These are phyloP conservation scores for Ctenodactylus gundi DNA, from an alignment of 2,113 vertebrate genomes.

Conservation along the genomic window DNA sequence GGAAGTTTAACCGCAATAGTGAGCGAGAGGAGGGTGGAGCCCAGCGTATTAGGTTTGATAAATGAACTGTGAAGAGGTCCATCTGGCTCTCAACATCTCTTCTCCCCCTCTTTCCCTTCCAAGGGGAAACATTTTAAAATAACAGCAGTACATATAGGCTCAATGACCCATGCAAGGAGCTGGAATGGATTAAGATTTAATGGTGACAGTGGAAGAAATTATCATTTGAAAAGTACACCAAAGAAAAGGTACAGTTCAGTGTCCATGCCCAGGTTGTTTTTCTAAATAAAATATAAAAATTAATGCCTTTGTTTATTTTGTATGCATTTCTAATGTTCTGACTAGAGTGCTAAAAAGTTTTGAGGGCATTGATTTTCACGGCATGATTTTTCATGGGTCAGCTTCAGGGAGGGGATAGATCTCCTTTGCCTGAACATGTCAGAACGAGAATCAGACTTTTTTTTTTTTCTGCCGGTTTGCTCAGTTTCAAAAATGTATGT, in stretches of 20 bases:
- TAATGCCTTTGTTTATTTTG: slow-evolving; percentile 16
- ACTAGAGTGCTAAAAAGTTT: neutral
- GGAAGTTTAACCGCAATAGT: slow-evolving; percentile 95
- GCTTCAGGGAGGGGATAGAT: neutral
- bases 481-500: neutral
- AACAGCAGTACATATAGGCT: slow-evolving; percentile 88
- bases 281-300: slow-evolving; percentile 46
- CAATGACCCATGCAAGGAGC: slow-evolving; percentile 87
- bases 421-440: neutral
- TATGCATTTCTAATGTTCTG: neutral
- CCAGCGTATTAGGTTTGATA: slow-evolving; percentile 95
- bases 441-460: neutral
- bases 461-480: neutral
- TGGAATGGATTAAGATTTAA: slow-evolving; percentile 89
- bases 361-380: neutral
- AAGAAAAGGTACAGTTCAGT: slow-evolving; percentile 81
- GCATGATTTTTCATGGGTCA: neutral
- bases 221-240: slow-evolving; percentile 84
- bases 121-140: slow-evolving; percentile 88
- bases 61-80: slow-evolving; percentile 99
- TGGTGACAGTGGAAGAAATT: slow-evolving; percentile 84
- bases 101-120: slow-evolving; percentile 78
- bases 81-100: slow-evolving; percentile 92
- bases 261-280: slow-evolving; percentile 73
- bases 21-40: slow-evolving; percentile 87